These are phyloP conservation scores for Cylloceria caligata DNA, from an alignment of 2,888 invertebrate species.

Conservation along the genomic window DNA sequence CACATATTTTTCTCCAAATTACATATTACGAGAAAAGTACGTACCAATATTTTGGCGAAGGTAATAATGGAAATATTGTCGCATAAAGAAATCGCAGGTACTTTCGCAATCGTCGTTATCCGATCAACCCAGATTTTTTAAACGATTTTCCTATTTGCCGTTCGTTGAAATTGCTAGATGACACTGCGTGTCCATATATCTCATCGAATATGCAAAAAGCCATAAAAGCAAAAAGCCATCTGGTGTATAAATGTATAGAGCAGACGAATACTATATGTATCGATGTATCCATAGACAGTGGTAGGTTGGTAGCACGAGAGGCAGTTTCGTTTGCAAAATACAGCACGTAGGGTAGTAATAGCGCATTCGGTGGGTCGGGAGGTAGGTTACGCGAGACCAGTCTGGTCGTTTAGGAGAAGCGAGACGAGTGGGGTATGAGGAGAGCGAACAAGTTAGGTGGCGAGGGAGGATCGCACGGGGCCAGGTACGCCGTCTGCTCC, in stretches of 20 bases:
- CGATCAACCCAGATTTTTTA: conserved; percentile 3
- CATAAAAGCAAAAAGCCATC: conserved; percentile 21
- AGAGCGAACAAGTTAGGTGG: conserved; percentile 51
- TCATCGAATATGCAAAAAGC: conserved; percentile 18
- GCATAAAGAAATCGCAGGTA: not conserved
- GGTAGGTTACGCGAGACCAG: conserved; percentile 31
- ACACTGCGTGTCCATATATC: not conserved
- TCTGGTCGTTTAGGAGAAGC: conserved; percentile 37
- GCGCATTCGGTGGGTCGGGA: conserved; percentile 52
- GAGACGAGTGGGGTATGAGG: conserved; percentile 49
- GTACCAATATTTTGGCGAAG: not conserved
- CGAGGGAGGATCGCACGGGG: conserved; percentile 68
- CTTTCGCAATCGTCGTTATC: conserved; percentile 1
- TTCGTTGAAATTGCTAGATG: not conserved
- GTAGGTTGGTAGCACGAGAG: conserved; percentile 3
- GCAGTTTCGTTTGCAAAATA: conserved; percentile 58
- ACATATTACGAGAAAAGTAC: not conserved
- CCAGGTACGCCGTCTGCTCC: conserved; percentile 78
- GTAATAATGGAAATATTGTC: not conserved
- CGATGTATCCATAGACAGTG: not conserved
- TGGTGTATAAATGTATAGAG: not conserved
- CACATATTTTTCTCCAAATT: not conserved
- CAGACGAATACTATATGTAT: not conserved
- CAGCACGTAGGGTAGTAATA: conserved; percentile 67
- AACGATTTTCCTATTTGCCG: not conserved